These are phyloP conservation scores for Octopus bimaculoides DNA, from an alignment of 1,140 invertebrate species.

Conservation along the genomic window DNA sequence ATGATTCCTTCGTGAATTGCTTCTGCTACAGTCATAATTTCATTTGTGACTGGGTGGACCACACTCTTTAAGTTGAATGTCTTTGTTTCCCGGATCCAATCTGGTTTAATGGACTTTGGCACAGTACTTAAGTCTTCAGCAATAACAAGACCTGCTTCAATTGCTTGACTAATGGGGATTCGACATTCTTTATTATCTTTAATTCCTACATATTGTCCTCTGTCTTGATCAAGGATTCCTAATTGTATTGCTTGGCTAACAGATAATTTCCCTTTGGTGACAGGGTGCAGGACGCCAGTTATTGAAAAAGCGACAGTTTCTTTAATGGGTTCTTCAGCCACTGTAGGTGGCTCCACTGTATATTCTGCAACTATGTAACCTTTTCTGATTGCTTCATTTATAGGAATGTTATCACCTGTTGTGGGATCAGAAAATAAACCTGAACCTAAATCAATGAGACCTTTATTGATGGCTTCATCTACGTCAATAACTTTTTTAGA, in stretches of 20 bases:
- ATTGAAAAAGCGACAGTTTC: constrained; percentile 54
- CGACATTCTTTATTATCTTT: constrained; percentile 33
- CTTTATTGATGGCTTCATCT: constrained; percentile 71
- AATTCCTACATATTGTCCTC: constrained; percentile 61
- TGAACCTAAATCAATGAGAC: constrained; percentile 59
- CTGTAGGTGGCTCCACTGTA: constrained; percentile 31
- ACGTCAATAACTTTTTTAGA: constrained; percentile 76
- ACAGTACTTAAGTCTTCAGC: constrained; percentile 39
- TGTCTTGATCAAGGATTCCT: constrained; percentile 79
- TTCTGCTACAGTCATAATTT: constrained; percentile 71
- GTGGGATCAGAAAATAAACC: constrained; percentile 78
- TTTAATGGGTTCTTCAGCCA: constrained; percentile 42
- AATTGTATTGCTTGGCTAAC: constrained; percentile 81
- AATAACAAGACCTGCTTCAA: constrained; percentile 61
- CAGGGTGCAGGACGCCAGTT: constrained; percentile 76
- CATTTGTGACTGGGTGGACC: constrained; percentile 63
- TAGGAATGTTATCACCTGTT: constrained; percentile 66
- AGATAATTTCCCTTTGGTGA: constrained; percentile 73
- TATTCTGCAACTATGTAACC: constrained; percentile 44
- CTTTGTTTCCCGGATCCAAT: constrained; percentile 47
- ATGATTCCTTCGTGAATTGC: constrained; percentile 78
- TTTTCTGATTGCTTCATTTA: constrained; percentile 74
- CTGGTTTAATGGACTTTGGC: constrained; percentile 22
- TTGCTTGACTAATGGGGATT: constrained; percentile 79
- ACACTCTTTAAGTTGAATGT: constrained; percentile 63